A percentile compares a stretch with the other conserved stretches of the same genome.
Conservation (phyloP, 2,113 vertebrate genomes). For the Thymallus thymallus region DNA sequence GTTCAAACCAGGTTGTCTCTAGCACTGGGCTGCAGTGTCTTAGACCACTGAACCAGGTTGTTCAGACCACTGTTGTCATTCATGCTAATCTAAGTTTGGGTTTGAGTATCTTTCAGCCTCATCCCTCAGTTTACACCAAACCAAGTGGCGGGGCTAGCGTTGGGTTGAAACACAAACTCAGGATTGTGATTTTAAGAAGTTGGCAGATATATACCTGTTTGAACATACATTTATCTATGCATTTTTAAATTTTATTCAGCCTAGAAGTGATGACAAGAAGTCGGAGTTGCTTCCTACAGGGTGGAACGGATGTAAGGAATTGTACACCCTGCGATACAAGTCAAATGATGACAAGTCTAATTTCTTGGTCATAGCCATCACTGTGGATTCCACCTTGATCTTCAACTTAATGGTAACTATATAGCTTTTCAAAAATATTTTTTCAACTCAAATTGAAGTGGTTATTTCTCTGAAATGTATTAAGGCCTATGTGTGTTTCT, state of each 20-base stretch:
- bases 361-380: slow-evolving; percentile 85
- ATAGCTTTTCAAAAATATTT: neutral
- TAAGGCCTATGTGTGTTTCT: neutral
- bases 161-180: too few relatives aligned
- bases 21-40: too few relatives aligned
- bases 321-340: slow-evolving; percentile 86
- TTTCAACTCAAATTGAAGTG: neutral
- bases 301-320: slow-evolving; percentile 86
- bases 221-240: neutral
- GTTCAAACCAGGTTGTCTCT: too few relatives aligned
- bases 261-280: slow-evolving; percentile 75
- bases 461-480: neutral
- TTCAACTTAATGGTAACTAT: slow-evolving; percentile 87
- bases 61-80: too few relatives aligned
- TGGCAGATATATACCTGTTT: too few relatives aligned
- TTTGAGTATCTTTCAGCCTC: neutral
- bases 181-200: too few relatives aligned
- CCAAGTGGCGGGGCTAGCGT: too few relatives aligned
- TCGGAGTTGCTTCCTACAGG: slow-evolving; percentile 83
- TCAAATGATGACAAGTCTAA: slow-evolving; percentile 58
- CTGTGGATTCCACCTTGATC: slow-evolving; percentile 84
- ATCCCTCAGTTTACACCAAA: neutral
- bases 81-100: too few relatives aligned
- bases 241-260: slow-evolving; percentile 57
- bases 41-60: too few relatives aligned